A percentile compares a stretch with the other conserved stretches of the same genome.
phyloP scores from a whole-genome alignment of 2,888 invertebrate species.

The Ormyrus pomaceus region DNA sequence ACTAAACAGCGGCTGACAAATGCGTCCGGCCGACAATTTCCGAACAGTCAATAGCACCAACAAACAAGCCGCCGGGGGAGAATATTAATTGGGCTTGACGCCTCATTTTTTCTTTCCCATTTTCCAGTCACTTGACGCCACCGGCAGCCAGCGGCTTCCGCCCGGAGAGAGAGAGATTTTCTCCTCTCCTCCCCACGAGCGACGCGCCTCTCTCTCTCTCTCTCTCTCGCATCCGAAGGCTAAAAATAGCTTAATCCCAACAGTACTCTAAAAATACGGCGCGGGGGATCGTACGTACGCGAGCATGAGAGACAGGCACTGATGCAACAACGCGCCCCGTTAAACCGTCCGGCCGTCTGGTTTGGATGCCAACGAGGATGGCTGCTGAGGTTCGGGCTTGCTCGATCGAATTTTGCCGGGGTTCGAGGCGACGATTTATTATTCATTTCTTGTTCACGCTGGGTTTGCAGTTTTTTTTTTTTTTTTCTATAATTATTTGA shows the following conservation, averaged over 20 bases:
- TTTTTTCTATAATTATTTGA: too few species aligned
- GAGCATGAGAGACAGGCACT: constrained; percentile 8
- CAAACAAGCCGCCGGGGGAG: not conserved
- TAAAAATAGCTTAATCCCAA: constrained; percentile 51
- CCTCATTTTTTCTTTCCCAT: constrained; percentile 15
- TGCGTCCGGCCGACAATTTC: not conserved
- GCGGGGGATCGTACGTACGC: not conserved
- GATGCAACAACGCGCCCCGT: constrained; percentile 41
- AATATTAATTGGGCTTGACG: constrained; percentile 44
- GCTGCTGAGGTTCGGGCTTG: too few species aligned
- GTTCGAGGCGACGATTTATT: too few species aligned
- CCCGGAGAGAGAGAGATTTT: not conserved
- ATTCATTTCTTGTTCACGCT: too few species aligned
- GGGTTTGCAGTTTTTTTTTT: too few species aligned
- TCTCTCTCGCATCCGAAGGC: not conserved
- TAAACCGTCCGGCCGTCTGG: not conserved
- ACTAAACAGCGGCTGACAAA: too few species aligned
- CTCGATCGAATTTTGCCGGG: too few species aligned
- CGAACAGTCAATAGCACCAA: not conserved
- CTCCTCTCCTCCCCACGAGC: not conserved
- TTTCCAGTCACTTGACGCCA: constrained; percentile 41
- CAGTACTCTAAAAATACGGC: constrained; percentile 43
- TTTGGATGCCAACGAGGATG: too few species aligned
- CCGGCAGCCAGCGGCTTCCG: constrained; percentile 15
- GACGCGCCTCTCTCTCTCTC: not conserved